Conservation (phyloP, 1,140 invertebrate genomes). For the Lamellibrachia luymesi region DNA sequence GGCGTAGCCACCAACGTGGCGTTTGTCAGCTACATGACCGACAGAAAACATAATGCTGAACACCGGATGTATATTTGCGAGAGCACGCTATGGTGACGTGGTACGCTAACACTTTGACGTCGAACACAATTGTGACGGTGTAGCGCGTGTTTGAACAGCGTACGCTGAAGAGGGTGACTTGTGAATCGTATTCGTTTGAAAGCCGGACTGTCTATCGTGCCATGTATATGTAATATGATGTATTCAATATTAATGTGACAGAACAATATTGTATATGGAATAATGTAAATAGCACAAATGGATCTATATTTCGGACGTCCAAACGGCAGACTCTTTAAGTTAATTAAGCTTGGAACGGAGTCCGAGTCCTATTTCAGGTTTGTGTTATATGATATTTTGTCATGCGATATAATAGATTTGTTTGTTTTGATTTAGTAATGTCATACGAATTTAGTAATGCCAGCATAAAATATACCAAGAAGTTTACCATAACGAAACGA, state of each 20-base stretch:
- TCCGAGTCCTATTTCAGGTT: too few species aligned
- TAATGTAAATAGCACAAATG: neutral
- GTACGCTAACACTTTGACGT: neutral
- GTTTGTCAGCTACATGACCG: too few species aligned
- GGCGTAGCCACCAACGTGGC: too few species aligned
- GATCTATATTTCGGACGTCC: neutral
- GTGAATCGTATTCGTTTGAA: neutral
- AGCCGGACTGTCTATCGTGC: neutral
- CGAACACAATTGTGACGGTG: neutral
- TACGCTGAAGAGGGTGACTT: neutral
- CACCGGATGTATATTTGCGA: neutral
- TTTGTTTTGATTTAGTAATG: too few species aligned
- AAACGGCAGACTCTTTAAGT: neutral
- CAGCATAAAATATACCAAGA: too few species aligned
- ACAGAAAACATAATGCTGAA: too few species aligned
- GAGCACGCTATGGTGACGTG: neutral
- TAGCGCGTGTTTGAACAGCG: neutral
- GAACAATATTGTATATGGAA: neutral
- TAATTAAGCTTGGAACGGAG: too few species aligned
- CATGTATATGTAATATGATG: neutral
- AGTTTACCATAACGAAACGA: too few species aligned
- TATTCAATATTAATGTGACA: neutral
- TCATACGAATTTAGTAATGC: too few species aligned
- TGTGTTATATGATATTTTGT: too few species aligned
- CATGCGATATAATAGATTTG: too few species aligned